Conservation (phyloP, 1,140 invertebrate genomes). For the Drosophila seguyi region DNA sequence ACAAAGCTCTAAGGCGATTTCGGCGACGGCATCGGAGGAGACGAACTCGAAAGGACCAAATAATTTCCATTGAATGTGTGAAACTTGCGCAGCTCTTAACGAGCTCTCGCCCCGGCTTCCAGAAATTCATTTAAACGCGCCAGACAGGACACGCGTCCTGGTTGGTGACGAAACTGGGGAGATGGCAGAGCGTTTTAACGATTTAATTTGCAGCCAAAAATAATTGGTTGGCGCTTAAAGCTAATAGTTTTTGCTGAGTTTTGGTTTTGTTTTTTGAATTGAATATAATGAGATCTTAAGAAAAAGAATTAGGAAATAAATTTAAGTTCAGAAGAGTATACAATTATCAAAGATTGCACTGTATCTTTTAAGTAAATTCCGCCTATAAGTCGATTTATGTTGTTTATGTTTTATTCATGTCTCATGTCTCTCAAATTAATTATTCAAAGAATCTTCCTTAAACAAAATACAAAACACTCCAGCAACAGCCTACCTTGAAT, state of each 20-base stretch:
- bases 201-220: conserved; percentile 32
- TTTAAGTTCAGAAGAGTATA: not conserved
- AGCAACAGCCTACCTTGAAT: conserved; percentile 2
- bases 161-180: conserved; percentile 31
- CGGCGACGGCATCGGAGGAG: conserved; percentile 51
- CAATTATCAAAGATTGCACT: not conserved
- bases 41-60: conserved; percentile 46
- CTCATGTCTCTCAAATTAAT: not conserved
- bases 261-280: not conserved
- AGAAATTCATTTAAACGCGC: conserved; percentile 59
- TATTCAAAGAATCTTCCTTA: not conserved
- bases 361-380: not conserved
- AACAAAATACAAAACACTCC: not conserved
- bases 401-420: not conserved
- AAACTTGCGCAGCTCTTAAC: conserved; percentile 64
- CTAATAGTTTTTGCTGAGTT: not conserved
- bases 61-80: conserved; percentile 63
- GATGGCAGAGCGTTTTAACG: conserved; percentile 33
- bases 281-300: not conserved
- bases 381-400: no score
- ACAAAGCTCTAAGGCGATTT: conserved; percentile 83
- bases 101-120: conserved; percentile 46
- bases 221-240: conserved; percentile 27
- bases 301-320: not conserved
- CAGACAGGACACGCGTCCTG: conserved; percentile 46